Percentiles rank a stretch among this genome's conserved stretches.
phyloP scores from a whole-genome alignment of 2,888 invertebrate genomes.

The Frankliniella intonsa region DNA sequence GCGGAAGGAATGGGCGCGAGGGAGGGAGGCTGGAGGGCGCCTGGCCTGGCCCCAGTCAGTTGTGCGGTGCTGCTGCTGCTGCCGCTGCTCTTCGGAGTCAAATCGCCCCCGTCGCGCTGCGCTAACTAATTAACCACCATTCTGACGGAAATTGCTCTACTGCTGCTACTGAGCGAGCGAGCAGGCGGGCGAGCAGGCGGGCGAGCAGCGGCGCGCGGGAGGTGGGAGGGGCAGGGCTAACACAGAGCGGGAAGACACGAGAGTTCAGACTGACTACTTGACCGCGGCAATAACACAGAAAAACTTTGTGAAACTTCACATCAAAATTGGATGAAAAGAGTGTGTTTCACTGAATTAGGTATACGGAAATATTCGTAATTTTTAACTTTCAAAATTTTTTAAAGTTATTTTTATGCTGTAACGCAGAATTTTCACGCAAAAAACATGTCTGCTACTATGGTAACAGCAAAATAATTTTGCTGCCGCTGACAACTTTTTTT shows the following conservation, averaged over 20 bases:
- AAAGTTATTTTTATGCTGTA: no score
- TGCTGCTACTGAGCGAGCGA: not conserved
- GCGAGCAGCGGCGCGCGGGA: not conserved
- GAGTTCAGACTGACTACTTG: not conserved
- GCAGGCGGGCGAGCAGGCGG: not conserved
- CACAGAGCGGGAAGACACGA: not conserved
- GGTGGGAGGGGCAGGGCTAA: not conserved
- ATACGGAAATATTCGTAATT: no score
- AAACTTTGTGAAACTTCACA: no score
- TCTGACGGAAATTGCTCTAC: slow-evolving; percentile 22
- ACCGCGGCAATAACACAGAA: not conserved
- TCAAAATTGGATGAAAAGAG: no score
- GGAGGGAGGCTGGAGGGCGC: not conserved
- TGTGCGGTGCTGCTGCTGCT: not conserved
- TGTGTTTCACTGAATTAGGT: no score
- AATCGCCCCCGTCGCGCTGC: slow-evolving; percentile 18
- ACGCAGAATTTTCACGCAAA: no score
- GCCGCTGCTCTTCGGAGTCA: slow-evolving; percentile 21
- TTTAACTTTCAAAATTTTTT: no score
- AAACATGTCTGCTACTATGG: no score
- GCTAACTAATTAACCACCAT: slow-evolving; percentile 26
- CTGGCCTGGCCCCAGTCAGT: not conserved
- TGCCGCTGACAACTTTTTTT: no score
- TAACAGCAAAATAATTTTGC: no score
- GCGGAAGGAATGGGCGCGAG: not conserved